Conservation (phyloP, 2,888 invertebrate genomes). For the Drosophila sordidula region DNA sequence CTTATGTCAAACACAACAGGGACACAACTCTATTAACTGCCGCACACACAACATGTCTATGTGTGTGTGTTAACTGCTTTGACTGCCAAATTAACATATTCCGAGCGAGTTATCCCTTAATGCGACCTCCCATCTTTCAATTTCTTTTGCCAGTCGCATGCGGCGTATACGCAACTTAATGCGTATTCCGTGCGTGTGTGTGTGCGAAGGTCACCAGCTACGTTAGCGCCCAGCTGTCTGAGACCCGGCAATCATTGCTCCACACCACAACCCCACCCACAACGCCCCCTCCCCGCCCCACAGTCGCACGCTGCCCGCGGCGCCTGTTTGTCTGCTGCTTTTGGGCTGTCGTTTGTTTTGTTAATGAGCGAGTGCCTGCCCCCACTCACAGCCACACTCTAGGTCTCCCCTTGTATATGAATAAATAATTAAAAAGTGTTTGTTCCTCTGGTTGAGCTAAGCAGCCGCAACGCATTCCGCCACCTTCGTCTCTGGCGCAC, state of each 20-base stretch:
- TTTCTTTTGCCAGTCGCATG: slow-evolving; percentile 41
- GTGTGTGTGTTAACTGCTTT: slow-evolving; percentile 37
- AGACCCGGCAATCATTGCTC: slow-evolving; percentile 13
- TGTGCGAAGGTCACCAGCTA: slow-evolving; percentile 49
- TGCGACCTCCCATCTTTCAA: slow-evolving; percentile 49
- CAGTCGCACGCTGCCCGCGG: slow-evolving; percentile 25
- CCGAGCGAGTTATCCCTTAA: slow-evolving; percentile 68
- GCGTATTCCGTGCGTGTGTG: slow-evolving; percentile 13
- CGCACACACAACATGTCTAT: not conserved
- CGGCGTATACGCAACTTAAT: slow-evolving; percentile 52
- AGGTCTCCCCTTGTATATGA: slow-evolving; percentile 14
- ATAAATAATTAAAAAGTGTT: slow-evolving; percentile 62
- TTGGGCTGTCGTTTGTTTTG: slow-evolving; percentile 56
- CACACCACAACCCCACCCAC: not conserved
- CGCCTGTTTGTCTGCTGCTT: slow-evolving; percentile 54
- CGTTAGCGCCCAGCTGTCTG: slow-evolving; percentile 50
- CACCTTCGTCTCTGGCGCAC: not conserved
- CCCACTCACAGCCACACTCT: not conserved
- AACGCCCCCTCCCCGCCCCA: not conserved
- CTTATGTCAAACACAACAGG: slow-evolving; percentile 7
- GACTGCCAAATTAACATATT: slow-evolving; percentile 72
- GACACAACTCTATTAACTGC: slow-evolving; percentile 34
- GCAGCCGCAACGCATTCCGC: slow-evolving; percentile 25
- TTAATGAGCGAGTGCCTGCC: slow-evolving; percentile 52
- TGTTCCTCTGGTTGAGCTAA: slow-evolving; percentile 42